Base-by-base conservation (phyloP, 2,888 invertebrate genomes). In the Rhamnusium bicolor region DNA sequence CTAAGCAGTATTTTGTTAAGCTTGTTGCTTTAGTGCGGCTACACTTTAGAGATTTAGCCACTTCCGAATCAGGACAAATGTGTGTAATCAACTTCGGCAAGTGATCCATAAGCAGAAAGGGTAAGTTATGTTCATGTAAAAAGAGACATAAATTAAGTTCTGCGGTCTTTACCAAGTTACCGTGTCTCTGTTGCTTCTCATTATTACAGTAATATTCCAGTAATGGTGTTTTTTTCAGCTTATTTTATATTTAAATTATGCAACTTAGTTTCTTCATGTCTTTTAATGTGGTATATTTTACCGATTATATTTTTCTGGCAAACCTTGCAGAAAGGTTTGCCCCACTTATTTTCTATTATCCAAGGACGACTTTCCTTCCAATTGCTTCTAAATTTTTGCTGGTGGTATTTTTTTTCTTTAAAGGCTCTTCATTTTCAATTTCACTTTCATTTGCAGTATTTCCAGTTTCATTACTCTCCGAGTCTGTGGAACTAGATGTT, bases 121-220 rank as follows among this genome's bases (percentile, higher is more conserved):
- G 62, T 24, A 53, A 61, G 51, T 69, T 69, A 53, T 62, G 69
- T 21, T 69, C 69, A 29, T 61, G 61, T 69, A 69, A 51, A 19
- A 69, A 69, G 5, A 53, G 14, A 40, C 61, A 61, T 29, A 69
- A 46, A 16, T 69, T 69, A 32, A 62, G 16, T 61, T 69, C 69
- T 29, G 61, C 69, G 6, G 1, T 12, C 29, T 69, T 69, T 10
- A 62, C 69, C 10, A 54, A 19, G 2, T 21, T 14, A n/a, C n/a
- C 8, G 19, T 54, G 54, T 49, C 14, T 19, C 19, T 19, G 54
- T 54, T n/a, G 46, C 46, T 46, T 46, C 8, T 46, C 46, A 46
- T 46, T 46, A 24, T 24, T 24, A 24, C 24, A 24, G 6, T 24
- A 24, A 24, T 24, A 6, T 24, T 24, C 24, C 24, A 24, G 24